phyloP scores from a whole-genome alignment of 2,113 vertebrate species.

The Pipra filicauda region DNA sequence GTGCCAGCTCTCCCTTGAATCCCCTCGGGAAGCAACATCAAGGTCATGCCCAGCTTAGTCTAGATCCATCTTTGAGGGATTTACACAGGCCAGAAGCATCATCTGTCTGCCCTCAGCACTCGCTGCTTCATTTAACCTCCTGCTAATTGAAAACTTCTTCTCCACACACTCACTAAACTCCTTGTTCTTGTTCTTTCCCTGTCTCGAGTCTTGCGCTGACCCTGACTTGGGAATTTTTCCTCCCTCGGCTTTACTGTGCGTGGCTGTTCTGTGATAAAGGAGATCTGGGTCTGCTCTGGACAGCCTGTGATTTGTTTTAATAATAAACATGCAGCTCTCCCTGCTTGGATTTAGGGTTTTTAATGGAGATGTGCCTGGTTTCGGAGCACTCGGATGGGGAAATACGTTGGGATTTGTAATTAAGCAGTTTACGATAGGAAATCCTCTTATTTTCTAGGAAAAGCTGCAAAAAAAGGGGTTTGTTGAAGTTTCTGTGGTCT shows the following conservation, averaged over 20 bases:
- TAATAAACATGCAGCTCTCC: neutral
- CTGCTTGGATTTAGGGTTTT: neutral
- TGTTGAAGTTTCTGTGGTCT: neutral
- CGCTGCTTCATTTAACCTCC: neutral
- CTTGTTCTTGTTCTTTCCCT: neutral
- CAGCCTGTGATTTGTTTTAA: neutral
- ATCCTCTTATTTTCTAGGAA: neutral
- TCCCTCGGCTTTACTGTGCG: neutral
- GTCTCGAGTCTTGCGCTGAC: neutral
- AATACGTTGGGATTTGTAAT: neutral
- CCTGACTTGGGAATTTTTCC: neutral
- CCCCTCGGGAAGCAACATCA: neutral
- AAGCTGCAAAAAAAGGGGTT: neutral
- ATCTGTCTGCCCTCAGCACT: neutral
- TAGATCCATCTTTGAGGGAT: neutral
- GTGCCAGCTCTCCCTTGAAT: neutral
- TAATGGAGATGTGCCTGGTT: neutral
- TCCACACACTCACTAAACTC: neutral
- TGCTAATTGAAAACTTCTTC: neutral
- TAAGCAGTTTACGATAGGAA: neutral
- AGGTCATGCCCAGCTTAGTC: neutral
- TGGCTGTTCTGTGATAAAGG: neutral
- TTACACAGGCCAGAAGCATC: neutral
- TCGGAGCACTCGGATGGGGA: fast-evolving
- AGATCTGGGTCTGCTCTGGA: neutral